Conservation (phyloP, 2,113 vertebrate species). For the Dendrocopos noguchii region DNA sequence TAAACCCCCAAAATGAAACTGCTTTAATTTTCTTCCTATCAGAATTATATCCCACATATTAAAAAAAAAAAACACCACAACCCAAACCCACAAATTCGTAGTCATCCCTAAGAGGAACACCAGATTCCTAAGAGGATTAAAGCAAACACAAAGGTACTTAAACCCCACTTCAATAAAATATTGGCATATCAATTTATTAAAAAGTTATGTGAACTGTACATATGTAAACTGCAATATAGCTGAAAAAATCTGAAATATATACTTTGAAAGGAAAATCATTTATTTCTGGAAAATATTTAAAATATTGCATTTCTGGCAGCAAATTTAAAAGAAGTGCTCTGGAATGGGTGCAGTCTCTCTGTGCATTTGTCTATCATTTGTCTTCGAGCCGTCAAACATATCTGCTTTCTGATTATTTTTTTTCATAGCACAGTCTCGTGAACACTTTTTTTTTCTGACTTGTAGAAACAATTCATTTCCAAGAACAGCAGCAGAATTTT, state of each 20-base stretch:
- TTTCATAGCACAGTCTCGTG: constrained; percentile 60
- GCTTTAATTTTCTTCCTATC: not conserved
- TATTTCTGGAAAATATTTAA: constrained; percentile 77
- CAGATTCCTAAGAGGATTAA: constrained; percentile 53
- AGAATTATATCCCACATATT: not conserved
- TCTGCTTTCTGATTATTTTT: constrained; percentile 41
- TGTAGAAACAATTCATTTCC: constrained; percentile 49
- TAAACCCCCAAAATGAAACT: not conserved
- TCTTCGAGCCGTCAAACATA: constrained; percentile 45
- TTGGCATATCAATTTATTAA: constrained; percentile 76
- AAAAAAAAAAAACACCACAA: not conserved
- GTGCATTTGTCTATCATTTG: constrained; percentile 33
- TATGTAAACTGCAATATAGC: constrained; percentile 69
- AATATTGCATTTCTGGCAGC: constrained; percentile 77
- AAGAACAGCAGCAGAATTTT: constrained; percentile 54
- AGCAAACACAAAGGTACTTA: constrained; percentile 62
- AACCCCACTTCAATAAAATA: constrained; percentile 75
- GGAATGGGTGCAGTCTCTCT: constrained; percentile 52
- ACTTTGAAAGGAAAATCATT: constrained; percentile 72
- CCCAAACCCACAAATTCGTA: not conserved
- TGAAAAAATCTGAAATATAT: constrained; percentile 79
- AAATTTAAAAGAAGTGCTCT: constrained; percentile 70
- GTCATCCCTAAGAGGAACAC: constrained; percentile 39
- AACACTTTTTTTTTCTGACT: constrained; percentile 60
- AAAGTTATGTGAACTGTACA: constrained; percentile 77